Evolutionary conservation across 2,888 invertebrate species (phyloP), one percentile per base, ranked within the genome.

Genomic region (Melanostoma mellinum): DNA sequence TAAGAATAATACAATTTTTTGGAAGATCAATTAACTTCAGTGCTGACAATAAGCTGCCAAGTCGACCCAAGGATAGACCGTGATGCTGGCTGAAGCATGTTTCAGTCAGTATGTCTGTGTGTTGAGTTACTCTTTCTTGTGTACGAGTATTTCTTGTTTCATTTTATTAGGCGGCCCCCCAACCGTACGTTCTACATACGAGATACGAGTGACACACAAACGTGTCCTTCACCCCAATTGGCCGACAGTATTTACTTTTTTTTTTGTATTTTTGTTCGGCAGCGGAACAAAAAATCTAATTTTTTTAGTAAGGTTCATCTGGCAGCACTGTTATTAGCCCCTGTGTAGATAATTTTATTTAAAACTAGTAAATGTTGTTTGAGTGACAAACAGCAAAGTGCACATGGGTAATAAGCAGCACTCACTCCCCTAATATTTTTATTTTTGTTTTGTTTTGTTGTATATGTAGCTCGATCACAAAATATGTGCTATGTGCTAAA

Each of bases 181-280:
- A 73, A 68, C 68, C 74, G 63, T 20, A 46, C 56, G 80, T 71
- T 80, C 75, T 80, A 80, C 56, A 75, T 75, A 58, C 53, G 40
- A 50, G 38, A 36, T 46, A 63, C 58, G 72, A 33, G 20, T 38
- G 53, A 50, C 38, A 73, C 38, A 74, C 68, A 72, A 74, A 56
- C 48, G 63, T 82, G 82, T 78, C 82, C 82, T 82, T 82, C 77
- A 82, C 82, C 82, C 69, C 78, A 68, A 82, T 81, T 82, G 55
- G 58, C 46, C 56, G 81, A 67, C 60, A 58, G 46, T 58, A 40
- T 42, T 36, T 69, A 36, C 56, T 50, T 58, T 55, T 53, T 36
- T 65, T 52, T n/a, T 55, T 52, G n/a, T 46, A 20, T 55, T 52
- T 68, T 55, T 67, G 55, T 76, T 72, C 61, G 58, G 60, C 69